Base-by-base conservation (phyloP, 1,140 invertebrate species). In the Ostrea denselamellosa region DNA sequence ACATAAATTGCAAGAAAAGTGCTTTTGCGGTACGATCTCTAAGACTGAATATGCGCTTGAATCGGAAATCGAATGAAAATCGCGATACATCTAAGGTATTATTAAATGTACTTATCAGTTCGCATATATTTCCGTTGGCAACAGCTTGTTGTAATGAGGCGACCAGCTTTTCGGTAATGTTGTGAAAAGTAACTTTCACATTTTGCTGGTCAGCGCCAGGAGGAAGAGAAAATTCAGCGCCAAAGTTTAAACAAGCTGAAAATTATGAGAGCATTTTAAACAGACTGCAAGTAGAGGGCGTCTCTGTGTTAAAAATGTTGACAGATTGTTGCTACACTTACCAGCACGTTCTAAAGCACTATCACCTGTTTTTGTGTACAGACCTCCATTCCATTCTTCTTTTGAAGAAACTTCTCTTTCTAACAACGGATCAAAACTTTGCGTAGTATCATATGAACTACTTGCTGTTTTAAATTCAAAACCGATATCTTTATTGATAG, bases 171-270 rank as follows among this genome's bases (percentile, higher is more conserved):
- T 77, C 68, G 28, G 68, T 77, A 34, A 77, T 25, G 68, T 77
- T 77, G 14, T 77, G 68, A 77, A 77, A 77, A 10, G 25, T 28
- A 12, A 77, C 25, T 77, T 77, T 77, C 9, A 25, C 22, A 77
- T 77, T 77, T 77, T 34, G 68, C 25, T 25, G 68, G 68, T 77
- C 25, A 77, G 68, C 12, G 68, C 68, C 68, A 28, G 68, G 14
- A 28, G 68, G 68, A 14, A 44, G 22, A 14, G 68, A 28, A 10
- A 77, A 77, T 28, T 2, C 68, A 77, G 68, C 25, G 12, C 14
- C 68, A 77, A 77, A 77, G 25, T 28, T 28, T 28, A 77, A 77
- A 77, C 68, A 77, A 77, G 68, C 68, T 82, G 53, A 71, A 81
- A 85, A 85, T 28, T 53, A 87, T 25, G 25, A 83, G 2, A 68